Percentiles rank a stretch among this genome's conserved stretches.
phyloP scores from a whole-genome alignment of 2,113 vertebrate genomes.

The Lamprotornis superbus region DNA sequence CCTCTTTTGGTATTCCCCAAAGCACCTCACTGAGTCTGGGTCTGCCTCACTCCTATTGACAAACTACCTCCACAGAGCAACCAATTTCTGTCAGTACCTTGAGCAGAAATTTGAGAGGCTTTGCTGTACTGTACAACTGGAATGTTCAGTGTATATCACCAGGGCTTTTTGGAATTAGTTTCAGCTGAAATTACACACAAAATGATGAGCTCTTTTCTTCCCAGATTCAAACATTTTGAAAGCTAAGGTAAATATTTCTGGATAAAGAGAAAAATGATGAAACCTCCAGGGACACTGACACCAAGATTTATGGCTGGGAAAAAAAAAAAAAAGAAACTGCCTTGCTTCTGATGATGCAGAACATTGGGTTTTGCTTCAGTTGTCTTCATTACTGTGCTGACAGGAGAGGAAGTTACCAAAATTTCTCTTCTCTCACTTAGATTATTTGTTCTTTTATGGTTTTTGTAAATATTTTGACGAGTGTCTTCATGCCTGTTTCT shows the following conservation, averaged over 20 bases:
- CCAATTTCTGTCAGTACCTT: neutral
- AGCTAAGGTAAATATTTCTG: slow-evolving; percentile 8
- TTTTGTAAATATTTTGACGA: neutral
- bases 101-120: neutral
- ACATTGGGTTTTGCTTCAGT: neutral
- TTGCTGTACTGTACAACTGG: neutral
- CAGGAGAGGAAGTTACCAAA: neutral
- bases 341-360: neutral
- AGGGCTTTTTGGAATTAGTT: neutral
- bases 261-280: neutral
- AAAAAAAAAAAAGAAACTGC: neutral
- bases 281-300: neutral
- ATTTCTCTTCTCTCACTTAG: neutral
- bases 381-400: neutral
- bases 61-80: neutral
- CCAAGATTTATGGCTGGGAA: neutral
- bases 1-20: neutral
- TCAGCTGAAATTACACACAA: neutral
- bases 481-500: neutral
- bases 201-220: neutral
- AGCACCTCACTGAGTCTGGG: neutral
- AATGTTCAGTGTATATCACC: neutral
- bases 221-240: neutral
- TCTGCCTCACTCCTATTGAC: neutral
- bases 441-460: neutral